A percentile compares a stretch with the other conserved stretches of the same genome.
Evolutionary conservation across 2,113 vertebrate species (phyloP).

Genomic region (Brachyistius frenatus): DNA sequence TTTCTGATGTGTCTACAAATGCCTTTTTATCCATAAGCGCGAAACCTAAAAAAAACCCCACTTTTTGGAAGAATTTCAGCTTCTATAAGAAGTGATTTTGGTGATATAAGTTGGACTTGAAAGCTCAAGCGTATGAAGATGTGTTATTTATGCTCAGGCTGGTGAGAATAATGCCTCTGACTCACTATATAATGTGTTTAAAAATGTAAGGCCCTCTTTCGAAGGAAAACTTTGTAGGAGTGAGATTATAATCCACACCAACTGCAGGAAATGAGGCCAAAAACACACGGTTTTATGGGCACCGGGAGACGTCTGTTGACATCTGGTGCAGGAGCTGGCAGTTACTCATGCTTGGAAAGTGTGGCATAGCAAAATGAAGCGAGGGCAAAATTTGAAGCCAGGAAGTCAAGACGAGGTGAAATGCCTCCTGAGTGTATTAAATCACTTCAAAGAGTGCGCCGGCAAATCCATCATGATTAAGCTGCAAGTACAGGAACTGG

Average conservation of each 20-base stretch:
- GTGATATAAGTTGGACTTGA: background rate
- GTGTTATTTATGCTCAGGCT: background rate
- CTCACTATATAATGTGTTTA: conserved; percentile 1
- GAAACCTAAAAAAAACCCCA: too few relatives aligned
- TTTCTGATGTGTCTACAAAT: background rate
- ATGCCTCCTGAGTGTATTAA: conserved; percentile 61
- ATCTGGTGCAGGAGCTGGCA: conserved; percentile 42
- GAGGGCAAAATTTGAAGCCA: conserved; percentile 47
- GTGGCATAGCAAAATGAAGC: conserved; percentile 46
- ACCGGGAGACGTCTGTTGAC: conserved; percentile 31
- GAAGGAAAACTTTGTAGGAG: conserved; percentile 26
- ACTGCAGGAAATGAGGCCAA: conserved; percentile 38
- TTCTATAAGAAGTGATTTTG: background rate
- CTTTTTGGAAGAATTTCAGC: background rate
- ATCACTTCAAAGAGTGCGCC: conserved; percentile 62
- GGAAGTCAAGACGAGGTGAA: conserved; percentile 58
- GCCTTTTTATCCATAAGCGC: background rate
- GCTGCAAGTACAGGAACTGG: conserved; percentile 31
- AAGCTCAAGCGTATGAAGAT: background rate
- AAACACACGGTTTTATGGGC: conserved; percentile 22
- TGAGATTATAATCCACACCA: conserved; percentile 34
- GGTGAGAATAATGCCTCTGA: conserved; percentile 7
- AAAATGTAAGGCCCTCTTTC: background rate
- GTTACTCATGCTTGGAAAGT: conserved; percentile 49
- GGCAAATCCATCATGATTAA: conserved; percentile 65